A percentile compares a stretch with the other conserved stretches of the same genome.
Evolutionary conservation across 2,113 vertebrate genomes (phyloP).

Genomic region (Stercorarius parasiticus): DNA sequence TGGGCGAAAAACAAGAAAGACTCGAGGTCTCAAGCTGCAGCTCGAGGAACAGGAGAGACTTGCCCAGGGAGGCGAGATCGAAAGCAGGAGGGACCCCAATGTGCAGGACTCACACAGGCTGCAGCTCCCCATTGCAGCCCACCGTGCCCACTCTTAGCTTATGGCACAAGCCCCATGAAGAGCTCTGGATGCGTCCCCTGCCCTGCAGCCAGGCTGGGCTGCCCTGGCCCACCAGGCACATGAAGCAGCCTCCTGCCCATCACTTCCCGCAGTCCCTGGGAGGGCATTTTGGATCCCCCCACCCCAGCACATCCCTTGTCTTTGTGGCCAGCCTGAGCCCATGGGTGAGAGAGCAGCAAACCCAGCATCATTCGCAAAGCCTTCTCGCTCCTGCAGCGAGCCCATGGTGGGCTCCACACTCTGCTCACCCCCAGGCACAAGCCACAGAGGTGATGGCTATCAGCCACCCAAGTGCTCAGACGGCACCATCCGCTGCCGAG

Average conservation of each 20-base stretch:
- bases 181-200: background rate
- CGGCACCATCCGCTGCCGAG: background rate
- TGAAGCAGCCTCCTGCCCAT: background rate
- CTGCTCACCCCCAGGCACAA: background rate
- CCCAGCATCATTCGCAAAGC: background rate
- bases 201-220: fast-evolving
- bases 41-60: background rate
- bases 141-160: background rate
- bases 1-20: constrained; percentile 58
- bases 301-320: background rate
- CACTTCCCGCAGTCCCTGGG: background rate
- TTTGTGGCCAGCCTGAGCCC: background rate
- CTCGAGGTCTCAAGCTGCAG: background rate
- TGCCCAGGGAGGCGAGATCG: background rate
- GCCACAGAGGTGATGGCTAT: background rate
- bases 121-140: background rate
- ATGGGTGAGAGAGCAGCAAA: background rate
- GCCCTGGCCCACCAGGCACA: background rate
- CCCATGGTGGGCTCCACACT: background rate
- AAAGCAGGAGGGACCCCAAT: background rate
- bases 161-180: background rate
- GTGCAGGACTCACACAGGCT: fast-evolving
- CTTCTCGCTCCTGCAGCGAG: background rate
- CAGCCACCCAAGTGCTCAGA: background rate
- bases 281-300: background rate